Evolutionary conservation across 2,888 invertebrate genomes (phyloP).

Genomic region (Erpobdella octoculata): DNA sequence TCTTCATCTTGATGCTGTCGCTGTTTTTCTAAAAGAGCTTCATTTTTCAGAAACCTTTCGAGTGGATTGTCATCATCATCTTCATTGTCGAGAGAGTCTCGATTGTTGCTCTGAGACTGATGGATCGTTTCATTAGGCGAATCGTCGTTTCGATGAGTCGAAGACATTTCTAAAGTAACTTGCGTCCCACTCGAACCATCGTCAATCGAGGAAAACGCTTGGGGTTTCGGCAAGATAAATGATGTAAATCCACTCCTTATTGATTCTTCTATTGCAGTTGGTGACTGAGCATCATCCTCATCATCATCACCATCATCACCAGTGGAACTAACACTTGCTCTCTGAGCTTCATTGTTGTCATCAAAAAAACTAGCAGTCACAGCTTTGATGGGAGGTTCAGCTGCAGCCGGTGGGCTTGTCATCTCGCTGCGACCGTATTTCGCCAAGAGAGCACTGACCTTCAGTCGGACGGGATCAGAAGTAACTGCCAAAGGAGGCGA

Average conservation of each 20-base stretch:
- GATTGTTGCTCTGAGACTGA: not conserved
- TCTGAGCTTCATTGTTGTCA: not conserved
- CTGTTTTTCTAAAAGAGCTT: not conserved
- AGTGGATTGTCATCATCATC: constrained; percentile 21
- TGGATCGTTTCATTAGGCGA: not conserved
- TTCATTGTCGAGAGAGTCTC: constrained; percentile 7
- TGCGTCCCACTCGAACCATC: not conserved
- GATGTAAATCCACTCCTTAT: too few species aligned
- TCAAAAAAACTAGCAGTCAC: not conserved
- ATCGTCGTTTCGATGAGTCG: not conserved
- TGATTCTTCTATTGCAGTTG: too few species aligned
- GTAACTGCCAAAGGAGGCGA: not conserved
- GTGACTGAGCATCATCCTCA: not conserved
- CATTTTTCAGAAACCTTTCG: constrained; percentile 19
- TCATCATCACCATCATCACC: not conserved
- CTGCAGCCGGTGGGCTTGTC: not conserved
- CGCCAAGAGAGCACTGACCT: constrained; percentile 28
- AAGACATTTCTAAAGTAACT: not conserved
- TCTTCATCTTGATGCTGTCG: too few species aligned
- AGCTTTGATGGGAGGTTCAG: not conserved
- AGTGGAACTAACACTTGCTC: not conserved
- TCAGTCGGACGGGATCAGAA: constrained; percentile 15
- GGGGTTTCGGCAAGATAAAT: not conserved
- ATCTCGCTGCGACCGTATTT: constrained; percentile 26
- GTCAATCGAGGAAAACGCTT: not conserved